Conservation (phyloP, 2,797 vertebrate species). For the Melanotaenia pygmaea region DNA sequence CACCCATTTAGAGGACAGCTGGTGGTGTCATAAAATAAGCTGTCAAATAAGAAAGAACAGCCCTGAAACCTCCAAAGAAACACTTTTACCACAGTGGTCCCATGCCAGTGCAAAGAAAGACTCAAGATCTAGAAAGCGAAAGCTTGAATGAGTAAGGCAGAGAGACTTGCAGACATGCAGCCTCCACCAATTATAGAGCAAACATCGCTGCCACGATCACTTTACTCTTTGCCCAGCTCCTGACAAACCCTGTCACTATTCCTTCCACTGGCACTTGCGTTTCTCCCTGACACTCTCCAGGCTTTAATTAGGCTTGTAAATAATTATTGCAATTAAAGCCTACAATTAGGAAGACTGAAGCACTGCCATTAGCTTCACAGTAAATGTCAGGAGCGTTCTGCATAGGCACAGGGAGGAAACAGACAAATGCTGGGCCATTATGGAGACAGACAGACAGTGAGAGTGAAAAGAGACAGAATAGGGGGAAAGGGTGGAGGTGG, state of each 20-base stretch:
- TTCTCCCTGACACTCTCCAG: slow-evolving; percentile 78
- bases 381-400: slow-evolving; percentile 80
- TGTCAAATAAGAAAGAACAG: slow-evolving; percentile 34
- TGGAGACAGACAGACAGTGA: slow-evolving; percentile 65
- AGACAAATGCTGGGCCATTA: slow-evolving; percentile 71
- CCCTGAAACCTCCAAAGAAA: slow-evolving; percentile 42
- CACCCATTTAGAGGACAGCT: slow-evolving; percentile 48
- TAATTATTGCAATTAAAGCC: slow-evolving; percentile 90
- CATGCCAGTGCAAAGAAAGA: slow-evolving; percentile 17
- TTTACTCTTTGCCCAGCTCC: slow-evolving; percentile 66
- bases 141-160: no score
- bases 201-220: slow-evolving; percentile 60
- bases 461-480: slow-evolving; percentile 62
- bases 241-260: slow-evolving; percentile 77
- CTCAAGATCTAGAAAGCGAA: slow-evolving; percentile 10
- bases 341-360: slow-evolving; percentile 84
- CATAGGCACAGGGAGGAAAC: slow-evolving; percentile 71
- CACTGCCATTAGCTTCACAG: slow-evolving; percentile 81
- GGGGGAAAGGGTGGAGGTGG: slow-evolving; percentile 14
- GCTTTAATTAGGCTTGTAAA: slow-evolving; percentile 89
- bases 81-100: slow-evolving; percentile 35
- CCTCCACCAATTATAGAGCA: slow-evolving; percentile 62
- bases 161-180: not conserved
- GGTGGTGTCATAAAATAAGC: slow-evolving; percentile 31
- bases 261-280: slow-evolving; percentile 75